Base-by-base conservation (phyloP, 2,888 invertebrate genomes). In the Unio pictorum region DNA sequence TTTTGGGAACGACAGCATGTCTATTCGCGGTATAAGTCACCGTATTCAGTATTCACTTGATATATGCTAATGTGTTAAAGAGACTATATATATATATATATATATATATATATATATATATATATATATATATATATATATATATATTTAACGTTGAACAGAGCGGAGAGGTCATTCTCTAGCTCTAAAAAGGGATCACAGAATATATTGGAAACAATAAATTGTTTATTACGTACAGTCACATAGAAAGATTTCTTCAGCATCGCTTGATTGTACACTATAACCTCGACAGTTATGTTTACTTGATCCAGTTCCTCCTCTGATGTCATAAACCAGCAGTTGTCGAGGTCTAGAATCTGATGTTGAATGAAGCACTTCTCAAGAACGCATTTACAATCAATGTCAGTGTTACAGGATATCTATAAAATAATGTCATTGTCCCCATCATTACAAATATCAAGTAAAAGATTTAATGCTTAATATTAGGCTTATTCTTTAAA, bases 271-370 rank as follows among this genome's bases (percentile, higher is more conserved):
- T 75, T 75, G 58, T 69, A 72, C 6, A 65, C 70, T 20, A 55
- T 56, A 5, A 75, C 63, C 8, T 66, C 30, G 17, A 75, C 55
- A 11, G 18, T 56, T n/a, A 67, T 73, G 26, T 45, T 62, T 6
- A 64, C 66, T 17, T 56, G 23, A 4, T 63, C 64, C 20, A 75
- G 65, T 5, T 64, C 68, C 7, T 63, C 55, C 60, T 70, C 64
- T 11, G 60, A 54, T 18, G 67, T 65, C 45, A 65, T 70, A 20
- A 79, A 71, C 68, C 72, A 66, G 60, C 79, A 79, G 57, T 77
- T 77, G 57, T 75, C 66, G 11, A 79, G 58, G 55, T 68, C 65
- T 6, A 78, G 61, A 3, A 26, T 17, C 62, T 71, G 69, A 17
- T 67, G 60, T 17, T 55, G 28, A n/a, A 64, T 30, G 61, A 67